phyloP scores from a whole-genome alignment of 2,113 vertebrate species.

The Tiliqua scincoides region DNA sequence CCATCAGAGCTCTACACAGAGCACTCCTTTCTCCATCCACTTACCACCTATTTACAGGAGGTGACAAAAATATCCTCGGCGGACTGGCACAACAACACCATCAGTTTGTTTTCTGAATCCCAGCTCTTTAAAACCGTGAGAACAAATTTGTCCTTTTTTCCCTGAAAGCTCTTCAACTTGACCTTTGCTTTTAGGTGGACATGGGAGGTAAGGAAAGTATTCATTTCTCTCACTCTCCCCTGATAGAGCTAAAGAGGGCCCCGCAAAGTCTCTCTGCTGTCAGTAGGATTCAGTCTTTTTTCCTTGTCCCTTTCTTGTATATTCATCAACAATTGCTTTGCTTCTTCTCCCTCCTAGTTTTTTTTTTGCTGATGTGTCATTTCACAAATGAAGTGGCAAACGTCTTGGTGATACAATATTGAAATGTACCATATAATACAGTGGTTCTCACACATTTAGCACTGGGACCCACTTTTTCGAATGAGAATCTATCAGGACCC shows the following conservation, averaged over 20 bases:
- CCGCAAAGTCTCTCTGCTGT: slow-evolving; percentile 27
- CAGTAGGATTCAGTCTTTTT: slow-evolving; percentile 52
- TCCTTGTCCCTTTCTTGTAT: slow-evolving; percentile 15
- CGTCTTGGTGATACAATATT: slow-evolving; percentile 32
- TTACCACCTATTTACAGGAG: neutral
- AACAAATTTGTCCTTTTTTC: slow-evolving; percentile 19
- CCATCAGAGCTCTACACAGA: neutral
- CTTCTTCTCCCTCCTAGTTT: slow-evolving; percentile 55
- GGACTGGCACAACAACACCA: neutral
- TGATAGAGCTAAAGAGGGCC: slow-evolving; percentile 44
- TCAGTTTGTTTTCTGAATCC: neutral
- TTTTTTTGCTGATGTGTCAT: slow-evolving; percentile 42
- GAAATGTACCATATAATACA: slow-evolving; percentile 33
- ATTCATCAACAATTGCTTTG: slow-evolving; percentile 45
- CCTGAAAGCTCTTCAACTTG: slow-evolving; percentile 41
- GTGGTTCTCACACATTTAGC: no score
- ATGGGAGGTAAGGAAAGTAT: slow-evolving; percentile 48
- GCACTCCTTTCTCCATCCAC: neutral
- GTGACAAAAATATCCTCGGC: neutral
- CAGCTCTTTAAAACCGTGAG: slow-evolving; percentile 8
- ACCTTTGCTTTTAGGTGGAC: slow-evolving; percentile 24
- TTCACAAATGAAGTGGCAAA: slow-evolving; percentile 20
- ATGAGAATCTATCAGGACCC: no score
- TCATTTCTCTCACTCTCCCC: slow-evolving; percentile 45
- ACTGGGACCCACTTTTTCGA: no score